Evolutionary conservation across 2,888 invertebrate genomes (phyloP), one percentile per base, ranked within the genome.

Genomic region (Terebella lapidaria): DNA sequence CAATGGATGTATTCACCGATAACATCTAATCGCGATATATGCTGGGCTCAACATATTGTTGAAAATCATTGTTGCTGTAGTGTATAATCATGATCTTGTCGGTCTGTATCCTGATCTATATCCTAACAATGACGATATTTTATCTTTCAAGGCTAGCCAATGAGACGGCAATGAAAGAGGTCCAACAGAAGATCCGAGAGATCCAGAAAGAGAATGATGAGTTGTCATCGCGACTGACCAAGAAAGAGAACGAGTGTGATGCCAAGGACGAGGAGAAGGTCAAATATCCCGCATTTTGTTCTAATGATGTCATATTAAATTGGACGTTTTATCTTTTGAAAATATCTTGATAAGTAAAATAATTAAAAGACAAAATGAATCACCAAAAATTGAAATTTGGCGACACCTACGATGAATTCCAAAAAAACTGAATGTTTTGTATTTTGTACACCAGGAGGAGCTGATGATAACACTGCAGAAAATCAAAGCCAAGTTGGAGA

Each of bases 221-320:
- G 69, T 85, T 95, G 76, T 89, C 90, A 45, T 89, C 89, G 1
- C 89, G 89, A 73, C 82, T 95, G 59, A 89, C 92, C 3, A 92
- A 93, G 75, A 94, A 83, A 83, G 95, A 95, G 81, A 91, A 92
- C 81, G 94, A 94, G 79, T 84, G 93, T 65, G 94, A 94, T 82
- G 85, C 90, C 72, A 87, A 90, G 75, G 87, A 88, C 62, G 93
- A 94, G 76, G 94, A 95, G 83, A 78, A 91, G 75, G 85, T 84
- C 25, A 15, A 53, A 25, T 53, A 4, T 53, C 10, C 10, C 5
- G 10, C 15, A 49, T 10, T n/a, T n/a, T n/a, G n/a, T n/a, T n/a
- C n/a, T n/a, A n/a, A n/a, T n/a, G n/a, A n/a, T n/a, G n/a, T n/a
- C n/a, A n/a, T n/a, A n/a, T n/a, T n/a, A n/a, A n/a, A n/a, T n/a